Evolutionary conservation across 30 jellyfish, hydroid and myxozoan species (phyloP), one percentile per base, ranked within the genome.

Genomic region (Aurelia aurita complex sp. Pacific): DNA sequence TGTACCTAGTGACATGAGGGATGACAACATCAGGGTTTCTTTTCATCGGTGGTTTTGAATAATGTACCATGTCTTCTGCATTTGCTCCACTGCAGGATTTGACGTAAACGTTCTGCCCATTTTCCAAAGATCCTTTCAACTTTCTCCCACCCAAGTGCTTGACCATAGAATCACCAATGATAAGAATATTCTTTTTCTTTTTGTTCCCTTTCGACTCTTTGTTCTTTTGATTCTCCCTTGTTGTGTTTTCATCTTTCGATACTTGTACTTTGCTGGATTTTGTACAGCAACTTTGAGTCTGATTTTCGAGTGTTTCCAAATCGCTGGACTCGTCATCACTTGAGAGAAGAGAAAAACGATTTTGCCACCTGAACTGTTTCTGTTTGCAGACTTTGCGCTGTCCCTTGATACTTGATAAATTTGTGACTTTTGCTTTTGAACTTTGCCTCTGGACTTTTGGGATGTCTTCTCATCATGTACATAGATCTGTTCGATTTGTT

Each of bases 61-160:
- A 23, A 23, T 23, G 29, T 23, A 23, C 29, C 29, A 23, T 23
- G 29, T 23, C 29, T 23, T 23, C 29, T 23, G 29, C 29, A 23
- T 23, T 23, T 76, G 60, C 68, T 73, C 83, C 83, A 60, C 83
- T 40, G 65, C 29, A 23, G 29, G 29, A 23, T 23, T 23, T 23
- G 69, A 73, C 83, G 4, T 73, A 12, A 18, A 73, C 83, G 3
- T 73, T 52, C 65, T 40, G 35, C 83, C 67, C 83, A 73, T 43
- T 73, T 40, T 60, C 40, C 18, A 73, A 43, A 33, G 83, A 73
- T 68, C 79, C 79, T 9, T 68, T 23, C 29, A 23, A 23, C 29
- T 23, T 23, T 23, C 29, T 23, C 29, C 29, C 29, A 23, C 29
- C 29, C 42, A 68, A 29, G 57, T 68, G 61, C 57, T 68, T 68